Evolutionary conservation across 2,888 invertebrate species (phyloP), one percentile per base, ranked within the genome.

Genomic region (Sinohyriopsis cumingii): DNA sequence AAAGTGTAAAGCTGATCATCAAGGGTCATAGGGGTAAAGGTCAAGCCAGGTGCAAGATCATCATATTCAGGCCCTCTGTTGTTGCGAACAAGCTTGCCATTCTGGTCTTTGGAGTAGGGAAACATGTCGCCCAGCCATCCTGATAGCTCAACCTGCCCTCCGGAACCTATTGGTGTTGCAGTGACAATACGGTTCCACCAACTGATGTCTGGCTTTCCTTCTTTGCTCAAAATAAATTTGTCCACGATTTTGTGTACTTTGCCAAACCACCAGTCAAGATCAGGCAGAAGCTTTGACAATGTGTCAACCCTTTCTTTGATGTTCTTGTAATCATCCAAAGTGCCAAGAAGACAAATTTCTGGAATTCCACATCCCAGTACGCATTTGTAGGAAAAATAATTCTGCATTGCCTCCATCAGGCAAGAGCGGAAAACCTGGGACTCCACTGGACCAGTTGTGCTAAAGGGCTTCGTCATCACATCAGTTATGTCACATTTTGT

Each of bases 321-420:
- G 45, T 45, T 45, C 45, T 45, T 45, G 45, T 45, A 45, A 45
- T 45, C 45, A 45, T 45, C 15, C 45, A 45, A 45, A 12, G 45
- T 45, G 45, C 45, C 61, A 24, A 24, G 25, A 24, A 61, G 28
- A 20, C 25, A n/a, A 24, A 61, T 25, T 24, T 61, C 61, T 20
- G 61, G 61, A 61, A 61, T 61, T 2, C 61, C 61, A 24, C 61
- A 61, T 25, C 24, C 20, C 22, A 33, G 18, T 20, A 24, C 19
- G 25, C 61, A 61, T 20, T 9, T n/a, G 19, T 61, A 61, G 6
- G 24, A 25, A 33, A 61, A 61, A 24, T 61, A 61, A 61, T 61
- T 24, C 3, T 61, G 61, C 28, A 33, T 33, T 24, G 61, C 61
- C 28, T 61, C 61, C 61, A 61, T 61, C 24, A 61, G 25, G 22